Conservation (phyloP, 1,140 invertebrate species). For the Cardiocondyla obscurior region DNA sequence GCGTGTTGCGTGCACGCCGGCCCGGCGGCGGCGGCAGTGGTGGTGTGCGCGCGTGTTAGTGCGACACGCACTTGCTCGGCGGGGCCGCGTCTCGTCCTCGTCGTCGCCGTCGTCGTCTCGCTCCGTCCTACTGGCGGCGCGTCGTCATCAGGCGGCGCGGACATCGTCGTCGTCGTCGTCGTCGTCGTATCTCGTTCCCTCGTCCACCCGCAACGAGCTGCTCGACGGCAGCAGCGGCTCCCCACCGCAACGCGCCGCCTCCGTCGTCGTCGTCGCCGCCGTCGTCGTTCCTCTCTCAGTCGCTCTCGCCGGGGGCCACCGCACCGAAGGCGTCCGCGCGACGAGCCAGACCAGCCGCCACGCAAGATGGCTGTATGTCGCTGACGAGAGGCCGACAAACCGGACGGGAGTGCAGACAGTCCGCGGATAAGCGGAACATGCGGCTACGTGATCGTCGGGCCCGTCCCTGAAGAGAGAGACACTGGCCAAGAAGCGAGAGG, state of each 20-base stretch:
- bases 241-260: constrained; percentile 42
- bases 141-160: constrained; percentile 14
- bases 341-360: constrained; percentile 68
- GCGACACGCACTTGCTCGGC: constrained; percentile 58
- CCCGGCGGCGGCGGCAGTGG: neutral
- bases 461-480: constrained; percentile 78
- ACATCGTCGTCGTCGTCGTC: neutral
- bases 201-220: neutral
- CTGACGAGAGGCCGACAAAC: constrained; percentile 71
- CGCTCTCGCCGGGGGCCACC: constrained; percentile 67
- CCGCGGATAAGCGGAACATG: constrained; percentile 76
- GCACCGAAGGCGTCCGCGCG: constrained; percentile 68
- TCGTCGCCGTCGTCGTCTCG: constrained; percentile 23
- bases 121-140: constrained; percentile 17
- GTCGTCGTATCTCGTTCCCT: neutral
- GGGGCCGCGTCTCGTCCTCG: constrained; percentile 47
- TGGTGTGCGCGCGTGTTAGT: constrained; percentile 47
- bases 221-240: constrained; percentile 5
- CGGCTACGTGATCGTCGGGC: constrained; percentile 73
- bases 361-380: constrained; percentile 78
- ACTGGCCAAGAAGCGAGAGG: constrained; percentile 78
- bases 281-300: constrained; percentile 44
- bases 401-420: constrained; percentile 65
- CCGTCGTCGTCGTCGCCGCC: constrained; percentile 29
- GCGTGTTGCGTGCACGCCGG: constrained; percentile 1